Evolutionary conservation across 2,113 vertebrate genomes (phyloP).

Genomic region (Thamnaconus septentrionalis): DNA sequence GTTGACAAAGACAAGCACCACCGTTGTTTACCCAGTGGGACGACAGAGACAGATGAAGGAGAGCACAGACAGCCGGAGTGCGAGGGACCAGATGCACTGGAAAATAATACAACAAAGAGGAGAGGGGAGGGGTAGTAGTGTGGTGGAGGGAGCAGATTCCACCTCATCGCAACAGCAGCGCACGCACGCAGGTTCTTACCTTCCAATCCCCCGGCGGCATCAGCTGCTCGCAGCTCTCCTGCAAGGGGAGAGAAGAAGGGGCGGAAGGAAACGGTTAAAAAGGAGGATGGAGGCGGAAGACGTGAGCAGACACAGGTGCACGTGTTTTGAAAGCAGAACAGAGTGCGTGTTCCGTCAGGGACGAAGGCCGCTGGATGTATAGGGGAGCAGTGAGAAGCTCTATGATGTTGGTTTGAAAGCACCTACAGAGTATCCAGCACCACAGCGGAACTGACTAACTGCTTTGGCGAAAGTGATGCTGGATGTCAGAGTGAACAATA

Average conservation of each 20-base stretch:
- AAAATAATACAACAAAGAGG: neutral
- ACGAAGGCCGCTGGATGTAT: too few species aligned
- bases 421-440: too few species aligned
- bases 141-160: too few species aligned
- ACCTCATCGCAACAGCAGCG: neutral
- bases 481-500: too few species aligned
- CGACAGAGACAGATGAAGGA: conserved; percentile 8
- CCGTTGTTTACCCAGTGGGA: neutral
- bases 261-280: neutral
- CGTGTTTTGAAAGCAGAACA: too few species aligned
- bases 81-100: neutral
- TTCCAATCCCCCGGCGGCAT: conserved; percentile 88
- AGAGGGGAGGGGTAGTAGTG: neutral
- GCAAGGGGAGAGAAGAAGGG: conserved; percentile 40
- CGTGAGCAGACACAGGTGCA: neutral
- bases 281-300: neutral
- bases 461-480: too few species aligned
- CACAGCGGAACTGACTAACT: too few species aligned
- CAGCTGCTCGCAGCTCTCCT: conserved; percentile 90
- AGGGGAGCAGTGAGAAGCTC: too few species aligned
- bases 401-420: too few species aligned
- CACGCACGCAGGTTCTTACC: conserved; percentile 72
- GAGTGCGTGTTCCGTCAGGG: too few species aligned
- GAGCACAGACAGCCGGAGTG: neutral
- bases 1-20: neutral